These are phyloP conservation scores for Cerastoderma edule DNA, from an alignment of 2,888 invertebrate genomes.

Conservation along the genomic window DNA sequence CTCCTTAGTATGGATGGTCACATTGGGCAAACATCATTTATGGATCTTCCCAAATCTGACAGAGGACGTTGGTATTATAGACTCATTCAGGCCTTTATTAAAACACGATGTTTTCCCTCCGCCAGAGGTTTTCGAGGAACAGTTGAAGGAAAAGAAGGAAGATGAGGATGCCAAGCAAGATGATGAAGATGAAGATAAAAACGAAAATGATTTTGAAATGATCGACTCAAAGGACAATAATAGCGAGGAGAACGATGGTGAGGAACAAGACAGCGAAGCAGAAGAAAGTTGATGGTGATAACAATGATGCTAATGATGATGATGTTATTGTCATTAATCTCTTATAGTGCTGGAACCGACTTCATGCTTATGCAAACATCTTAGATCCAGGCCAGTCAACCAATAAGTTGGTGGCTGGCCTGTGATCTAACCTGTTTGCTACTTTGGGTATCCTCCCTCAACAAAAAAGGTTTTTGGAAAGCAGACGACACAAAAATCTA, in stretches of 20 bases:
- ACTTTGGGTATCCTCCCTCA: too few relatives aligned
- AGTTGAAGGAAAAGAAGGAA: slow-evolving; percentile 37
- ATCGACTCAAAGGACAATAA: slow-evolving; percentile 8
- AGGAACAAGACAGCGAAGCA: slow-evolving; percentile 37
- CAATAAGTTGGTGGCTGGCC: too few relatives aligned
- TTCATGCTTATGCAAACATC: too few relatives aligned
- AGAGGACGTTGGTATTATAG: slow-evolving; percentile 99
- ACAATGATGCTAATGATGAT: slow-evolving; percentile 29
- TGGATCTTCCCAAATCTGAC: slow-evolving; percentile 99
- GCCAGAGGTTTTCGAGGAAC: slow-evolving; percentile 60
- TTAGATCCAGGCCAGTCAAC: too few relatives aligned
- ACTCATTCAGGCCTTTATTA: slow-evolving; percentile 98
- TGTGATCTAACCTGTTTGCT: too few relatives aligned
- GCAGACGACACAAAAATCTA: too few relatives aligned
- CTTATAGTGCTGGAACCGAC: too few relatives aligned
- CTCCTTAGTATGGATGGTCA: slow-evolving; percentile 94
- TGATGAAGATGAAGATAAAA: slow-evolving; percentile 50
- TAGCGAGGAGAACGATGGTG: slow-evolving; percentile 27
- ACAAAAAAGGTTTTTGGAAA: too few relatives aligned
- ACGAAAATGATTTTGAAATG: slow-evolving; percentile 37
- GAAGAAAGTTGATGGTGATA: slow-evolving; percentile 28
- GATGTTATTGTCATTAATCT: slow-evolving; percentile 38
- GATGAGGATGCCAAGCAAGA: slow-evolving; percentile 46
- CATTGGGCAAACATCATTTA: slow-evolving; percentile 95
- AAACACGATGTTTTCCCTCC: slow-evolving; percentile 80